Conservation (phyloP, 92 coral and sea anemone species). For the Siderastrea radians region DNA sequence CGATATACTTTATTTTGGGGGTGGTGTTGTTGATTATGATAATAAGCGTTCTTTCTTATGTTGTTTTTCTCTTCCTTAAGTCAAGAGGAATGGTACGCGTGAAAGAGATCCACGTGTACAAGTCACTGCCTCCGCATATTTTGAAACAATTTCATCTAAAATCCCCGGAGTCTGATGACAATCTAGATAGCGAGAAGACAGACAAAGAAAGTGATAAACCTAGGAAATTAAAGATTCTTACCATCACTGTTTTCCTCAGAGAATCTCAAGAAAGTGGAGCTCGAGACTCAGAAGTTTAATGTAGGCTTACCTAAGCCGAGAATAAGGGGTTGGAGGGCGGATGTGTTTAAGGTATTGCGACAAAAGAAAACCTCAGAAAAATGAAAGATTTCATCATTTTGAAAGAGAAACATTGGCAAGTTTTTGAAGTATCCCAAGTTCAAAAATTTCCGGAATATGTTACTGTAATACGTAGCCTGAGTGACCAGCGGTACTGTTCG, state of each 20-base stretch:
- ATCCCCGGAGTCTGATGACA: constrained; percentile 11
- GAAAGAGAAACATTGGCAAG: too few relatives aligned
- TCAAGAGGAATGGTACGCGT: constrained; percentile 85
- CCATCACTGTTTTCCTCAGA: constrained; percentile 21
- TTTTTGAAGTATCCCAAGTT: too few relatives aligned
- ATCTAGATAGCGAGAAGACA: constrained; percentile 14
- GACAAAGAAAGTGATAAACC: constrained; percentile 14
- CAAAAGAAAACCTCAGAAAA: too few relatives aligned
- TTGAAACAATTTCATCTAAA: constrained; percentile 64
- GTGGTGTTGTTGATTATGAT: constrained; percentile 36
- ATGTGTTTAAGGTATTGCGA: too few relatives aligned
- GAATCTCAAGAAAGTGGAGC: constrained; percentile 30
- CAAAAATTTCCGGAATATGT: too few relatives aligned
- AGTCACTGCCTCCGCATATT: constrained; percentile 65
- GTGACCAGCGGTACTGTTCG: too few relatives aligned
- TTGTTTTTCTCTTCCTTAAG: constrained; percentile 70
- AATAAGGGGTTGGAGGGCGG: too few relatives aligned
- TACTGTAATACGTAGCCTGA: too few relatives aligned
- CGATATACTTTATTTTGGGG: constrained; percentile 72
- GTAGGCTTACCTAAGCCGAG: neutral
- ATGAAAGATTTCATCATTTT: too few relatives aligned
- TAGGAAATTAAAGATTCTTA: constrained; percentile 54
- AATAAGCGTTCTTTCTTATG: constrained; percentile 35
- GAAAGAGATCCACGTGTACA: constrained; percentile 75
- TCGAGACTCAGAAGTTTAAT: neutral